Evolutionary conservation across 92 coral and sea anemone species (phyloP), one percentile per base, ranked within the genome.

Genomic region (Bergia puertoricense): DNA sequence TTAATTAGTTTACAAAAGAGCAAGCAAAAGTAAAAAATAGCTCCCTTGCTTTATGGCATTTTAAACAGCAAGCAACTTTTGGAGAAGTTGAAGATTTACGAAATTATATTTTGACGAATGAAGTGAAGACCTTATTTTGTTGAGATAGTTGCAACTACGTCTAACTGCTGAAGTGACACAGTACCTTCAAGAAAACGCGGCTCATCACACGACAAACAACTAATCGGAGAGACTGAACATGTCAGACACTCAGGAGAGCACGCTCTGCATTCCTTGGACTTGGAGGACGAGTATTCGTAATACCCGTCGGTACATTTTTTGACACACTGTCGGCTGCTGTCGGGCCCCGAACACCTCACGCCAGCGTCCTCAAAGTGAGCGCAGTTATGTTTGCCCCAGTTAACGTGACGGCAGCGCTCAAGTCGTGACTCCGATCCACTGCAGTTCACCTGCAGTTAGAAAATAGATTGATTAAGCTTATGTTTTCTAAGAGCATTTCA

Each of bases 281-380:
- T 23, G 16, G 74, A 8, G 0, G 16, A 3, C 9, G 71, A n/a
- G 14, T 36, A 38, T 16, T 42, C 41, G 56, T 51, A 86, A 67
- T 80, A 90, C 44, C 92, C 92, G 42, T 80, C 85, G 5, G 79
- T 46, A 74, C 92, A 90, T 37, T 88, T 54, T 2, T 16, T 23
- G 18, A 79, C 90, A 77, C 92, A 90, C 18, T 76, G 79, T 20
- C 81, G 88, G 36, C 73, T 69, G 13, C 36, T 78, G 56, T 90
- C 92, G 8, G 92, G 92, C 2, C 92, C 92, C 78, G 74, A 74
- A 85, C 92, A 90, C 37, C 90, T 85, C 5, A 90, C 90, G 48
- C 92, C 92, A 6, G 89, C 92, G 72, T 90, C 92, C 68, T 90
- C 92, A 57, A 90, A 79, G 71, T 90, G 92, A 16, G 88, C 85